Conservation (phyloP, 2,888 invertebrate genomes). For the Erebia palarica region DNA sequence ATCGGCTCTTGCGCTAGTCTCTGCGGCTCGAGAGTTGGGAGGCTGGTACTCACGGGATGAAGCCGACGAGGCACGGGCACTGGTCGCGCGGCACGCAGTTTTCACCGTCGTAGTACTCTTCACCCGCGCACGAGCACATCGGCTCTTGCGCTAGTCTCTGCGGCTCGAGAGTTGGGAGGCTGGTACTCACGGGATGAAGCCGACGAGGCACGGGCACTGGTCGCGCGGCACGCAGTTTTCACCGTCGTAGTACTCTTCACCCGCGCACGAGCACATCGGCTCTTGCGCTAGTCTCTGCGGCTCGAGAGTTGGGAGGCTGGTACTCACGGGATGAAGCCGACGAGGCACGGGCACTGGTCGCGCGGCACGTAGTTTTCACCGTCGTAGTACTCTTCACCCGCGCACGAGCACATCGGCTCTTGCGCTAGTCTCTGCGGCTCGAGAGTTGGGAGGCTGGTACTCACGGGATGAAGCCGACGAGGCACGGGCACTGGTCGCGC, state of each 20-base stretch:
- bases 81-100: constrained; percentile 86
- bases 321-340: constrained; percentile 82
- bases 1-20: constrained; percentile 45
- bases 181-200: constrained; percentile 76
- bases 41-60: constrained; percentile 67
- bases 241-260: constrained; percentile 85
- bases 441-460: not conserved
- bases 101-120: constrained; percentile 85
- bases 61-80: constrained; percentile 90
- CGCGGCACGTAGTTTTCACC: constrained; percentile 87
- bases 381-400: constrained; percentile 80
- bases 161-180: constrained; percentile 13
- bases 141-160: constrained; percentile 39
- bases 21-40: constrained; percentile 20
- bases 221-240: constrained; percentile 86
- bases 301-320: constrained; percentile 8
- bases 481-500: constrained; percentile 89
- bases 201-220: constrained; percentile 90
- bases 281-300: constrained; percentile 30
- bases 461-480: constrained; percentile 84
- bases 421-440: constrained; percentile 31
- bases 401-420: constrained; percentile 73
- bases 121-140: constrained; percentile 73
- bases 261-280: constrained; percentile 73
- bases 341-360: constrained; percentile 90